A percentile compares a stretch with the other conserved stretches of the same genome.
These are phyloP conservation scores for Andrena cerasifolii DNA, from an alignment of 1,140 invertebrate genomes.

Conservation along the genomic window DNA sequence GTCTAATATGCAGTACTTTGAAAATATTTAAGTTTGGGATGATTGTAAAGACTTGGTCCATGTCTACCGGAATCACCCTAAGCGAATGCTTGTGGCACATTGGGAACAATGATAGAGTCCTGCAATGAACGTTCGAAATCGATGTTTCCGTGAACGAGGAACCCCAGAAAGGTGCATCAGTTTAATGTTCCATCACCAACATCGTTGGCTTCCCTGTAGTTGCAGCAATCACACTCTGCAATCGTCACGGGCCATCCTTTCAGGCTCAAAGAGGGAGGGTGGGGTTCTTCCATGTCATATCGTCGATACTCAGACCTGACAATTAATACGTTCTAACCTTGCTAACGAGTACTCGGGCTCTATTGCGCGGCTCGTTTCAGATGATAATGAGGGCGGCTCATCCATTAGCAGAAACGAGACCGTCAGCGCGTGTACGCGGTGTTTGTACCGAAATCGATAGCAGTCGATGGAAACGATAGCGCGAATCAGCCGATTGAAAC, in stretches of 20 bases:
- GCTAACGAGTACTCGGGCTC: slow-evolving; percentile 47
- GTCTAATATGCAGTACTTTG: too few species aligned
- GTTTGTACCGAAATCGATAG: slow-evolving; percentile 53
- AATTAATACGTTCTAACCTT: slow-evolving; percentile 14
- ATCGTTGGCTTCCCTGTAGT: too few species aligned
- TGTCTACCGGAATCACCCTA: too few species aligned
- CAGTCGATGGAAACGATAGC: slow-evolving; percentile 39
- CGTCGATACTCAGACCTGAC: slow-evolving; percentile 11
- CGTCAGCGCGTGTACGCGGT: slow-evolving; percentile 32
- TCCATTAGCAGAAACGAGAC: slow-evolving; percentile 52
- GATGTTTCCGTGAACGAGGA: too few species aligned
- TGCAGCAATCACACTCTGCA: too few species aligned
- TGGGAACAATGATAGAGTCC: too few species aligned
- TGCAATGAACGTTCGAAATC: too few species aligned
- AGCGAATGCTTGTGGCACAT: too few species aligned
- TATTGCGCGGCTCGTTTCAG: slow-evolving; percentile 38
- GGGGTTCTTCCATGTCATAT: background rate
- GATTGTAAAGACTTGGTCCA: too few species aligned
- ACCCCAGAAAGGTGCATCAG: too few species aligned
- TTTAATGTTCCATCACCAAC: too few species aligned
- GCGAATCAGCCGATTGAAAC: slow-evolving; percentile 57
- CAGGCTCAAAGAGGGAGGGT: background rate
- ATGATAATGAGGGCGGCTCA: slow-evolving; percentile 45
- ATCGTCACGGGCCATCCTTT: background rate
- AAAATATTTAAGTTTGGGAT: too few species aligned